These are phyloP conservation scores for Enteromius paludinosus DNA, from an alignment of 2,797 vertebrate genomes.

Conservation along the genomic window DNA sequence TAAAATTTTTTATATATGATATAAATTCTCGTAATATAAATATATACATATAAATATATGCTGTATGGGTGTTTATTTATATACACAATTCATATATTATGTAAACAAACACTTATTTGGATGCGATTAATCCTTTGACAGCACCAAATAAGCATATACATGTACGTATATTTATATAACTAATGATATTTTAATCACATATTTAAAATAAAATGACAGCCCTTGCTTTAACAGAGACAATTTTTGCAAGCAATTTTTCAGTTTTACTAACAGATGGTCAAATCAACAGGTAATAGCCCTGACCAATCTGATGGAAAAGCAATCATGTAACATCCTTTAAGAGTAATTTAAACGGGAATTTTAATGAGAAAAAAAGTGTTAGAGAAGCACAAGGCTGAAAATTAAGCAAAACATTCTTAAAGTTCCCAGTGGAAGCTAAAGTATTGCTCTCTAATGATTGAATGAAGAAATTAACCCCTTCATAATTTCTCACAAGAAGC, in stretches of 20 bases:
- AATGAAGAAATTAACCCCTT: background rate
- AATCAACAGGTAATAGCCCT: constrained; percentile 36
- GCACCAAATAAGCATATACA: too few relatives aligned
- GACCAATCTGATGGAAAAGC: constrained; percentile 16
- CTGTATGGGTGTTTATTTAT: too few relatives aligned
- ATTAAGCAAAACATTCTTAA: background rate
- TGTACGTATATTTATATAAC: too few relatives aligned
- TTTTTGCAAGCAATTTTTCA: background rate
- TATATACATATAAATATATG: too few relatives aligned
- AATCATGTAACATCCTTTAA: constrained; percentile 25
- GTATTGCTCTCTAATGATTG: background rate
- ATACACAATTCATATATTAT: too few relatives aligned
- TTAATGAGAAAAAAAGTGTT: background rate
- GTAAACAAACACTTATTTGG: too few relatives aligned
- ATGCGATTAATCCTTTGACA: too few relatives aligned
- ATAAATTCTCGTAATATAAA: too few relatives aligned
- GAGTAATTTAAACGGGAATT: constrained; percentile 2
- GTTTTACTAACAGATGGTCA: constrained; percentile 39
- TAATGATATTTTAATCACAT: background rate
- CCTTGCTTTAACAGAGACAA: background rate
- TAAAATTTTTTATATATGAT: too few relatives aligned
- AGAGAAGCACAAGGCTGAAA: constrained; percentile 7
- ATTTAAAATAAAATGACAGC: background rate
- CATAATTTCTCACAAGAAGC: background rate
- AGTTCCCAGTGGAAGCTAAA: background rate